Evolutionary conservation across 2,113 vertebrate species (phyloP), one percentile per base, ranked within the genome.

Genomic region (Psilopogon haemacephalus): DNA sequence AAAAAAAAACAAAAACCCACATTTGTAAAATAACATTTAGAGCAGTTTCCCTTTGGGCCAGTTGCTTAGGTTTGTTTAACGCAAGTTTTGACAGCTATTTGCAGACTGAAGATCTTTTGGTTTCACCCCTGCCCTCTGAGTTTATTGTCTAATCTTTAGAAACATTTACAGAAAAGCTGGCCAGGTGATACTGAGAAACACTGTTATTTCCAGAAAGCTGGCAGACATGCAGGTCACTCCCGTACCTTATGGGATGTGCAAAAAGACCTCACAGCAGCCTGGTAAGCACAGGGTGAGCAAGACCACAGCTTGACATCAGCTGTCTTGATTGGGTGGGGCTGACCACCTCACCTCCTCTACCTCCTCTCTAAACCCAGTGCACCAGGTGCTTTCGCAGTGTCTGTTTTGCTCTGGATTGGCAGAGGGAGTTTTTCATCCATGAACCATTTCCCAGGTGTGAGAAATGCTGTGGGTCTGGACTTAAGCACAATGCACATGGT

Each of bases 401-500:
- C 28, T 2, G 3, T 69, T 90, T 64, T 26, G 21, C 64, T 70
- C 30, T 0, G 2, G n/a, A 15, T 71, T 65, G 48, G 44, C 15
- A 11, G n/a, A 77, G n/a, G 21, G 19, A 32, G 40, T n/a, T 84
- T 52, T 58, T 56, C 55, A 60, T 52, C 55, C 77, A 37, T 0
- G 0, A 35, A 21, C 9, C 1, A 3, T 19, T 46, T 84, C 54
- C 78, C 50, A 58, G 2, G 4, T 11, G 5, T 58, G 50, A 56
- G 23, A 5, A 80, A 37, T 16, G 30, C 30, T 0, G 0, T 2
- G 5, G 67, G 54, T 52, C 38, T 64, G 76, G 68, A 30, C 15
- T 1, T 8, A 17, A 55, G 44, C 1, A 3, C 1, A 18, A 3
- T 3, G 40, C 40, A 30, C 0, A 1, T 0, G 6, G 17, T 20